These are phyloP conservation scores for Pseudoips prasinana DNA, from an alignment of 2,888 invertebrate species.

Conservation along the genomic window DNA sequence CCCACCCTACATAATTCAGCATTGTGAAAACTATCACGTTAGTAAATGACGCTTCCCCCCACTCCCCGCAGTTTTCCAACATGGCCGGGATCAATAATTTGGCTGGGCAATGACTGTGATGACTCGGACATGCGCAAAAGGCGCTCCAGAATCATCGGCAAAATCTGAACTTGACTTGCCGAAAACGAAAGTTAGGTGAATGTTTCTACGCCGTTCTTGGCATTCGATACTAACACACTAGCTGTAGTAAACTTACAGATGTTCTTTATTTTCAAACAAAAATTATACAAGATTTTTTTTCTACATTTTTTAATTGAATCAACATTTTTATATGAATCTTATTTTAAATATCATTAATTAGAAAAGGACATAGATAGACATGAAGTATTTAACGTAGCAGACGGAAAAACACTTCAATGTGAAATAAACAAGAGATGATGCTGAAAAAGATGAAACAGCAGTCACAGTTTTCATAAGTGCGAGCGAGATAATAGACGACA, in stretches of 20 bases:
- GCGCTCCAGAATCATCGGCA: constrained; percentile 63
- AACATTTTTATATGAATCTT: constrained; percentile 4
- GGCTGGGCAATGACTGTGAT: constrained; percentile 81
- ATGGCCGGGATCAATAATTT: constrained; percentile 80
- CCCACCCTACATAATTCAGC: constrained; percentile 74
- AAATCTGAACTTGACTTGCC: constrained; percentile 80
- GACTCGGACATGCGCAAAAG: constrained; percentile 73
- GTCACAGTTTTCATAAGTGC: constrained; percentile 42
- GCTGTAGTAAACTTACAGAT: constrained; percentile 13
- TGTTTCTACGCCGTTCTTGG: constrained; percentile 78
- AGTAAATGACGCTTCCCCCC: constrained; percentile 66
- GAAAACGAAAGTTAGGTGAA: constrained; percentile 79
- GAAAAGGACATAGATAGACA: constrained; percentile 4
- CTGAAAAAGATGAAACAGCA: constrained; percentile 33
- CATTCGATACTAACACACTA: constrained; percentile 42
- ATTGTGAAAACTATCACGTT: constrained; percentile 80
- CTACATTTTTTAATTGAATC: constrained; percentile 4
- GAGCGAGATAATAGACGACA: constrained; percentile 57
- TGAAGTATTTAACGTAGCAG: not conserved
- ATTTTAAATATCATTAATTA: not conserved
- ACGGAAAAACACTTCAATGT: constrained; percentile 4
- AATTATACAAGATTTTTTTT: constrained; percentile 10
- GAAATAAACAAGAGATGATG: constrained; percentile 12
- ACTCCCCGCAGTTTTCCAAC: constrained; percentile 71
- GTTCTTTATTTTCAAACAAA: constrained; percentile 16